phyloP scores from a whole-genome alignment of 2,888 invertebrate species.

The Dolichomitus sp. region DNA sequence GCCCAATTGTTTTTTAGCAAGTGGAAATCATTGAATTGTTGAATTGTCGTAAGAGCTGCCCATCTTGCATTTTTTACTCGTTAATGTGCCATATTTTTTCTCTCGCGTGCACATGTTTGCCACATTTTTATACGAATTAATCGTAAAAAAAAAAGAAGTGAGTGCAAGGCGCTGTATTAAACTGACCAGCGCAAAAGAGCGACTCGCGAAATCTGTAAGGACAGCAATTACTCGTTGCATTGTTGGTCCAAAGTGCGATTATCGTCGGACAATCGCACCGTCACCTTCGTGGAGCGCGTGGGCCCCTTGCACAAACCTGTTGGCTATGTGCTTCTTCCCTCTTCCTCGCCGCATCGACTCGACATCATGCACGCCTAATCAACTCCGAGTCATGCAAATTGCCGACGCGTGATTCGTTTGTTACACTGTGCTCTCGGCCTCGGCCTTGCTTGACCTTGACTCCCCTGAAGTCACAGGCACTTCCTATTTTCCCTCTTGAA shows the following conservation, averaged over 20 bases:
- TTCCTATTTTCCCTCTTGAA: conserved; percentile 7
- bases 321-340: conserved; percentile 33
- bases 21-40: conserved; percentile 28
- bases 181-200: conserved; percentile 52
- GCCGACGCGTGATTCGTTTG: conserved; percentile 58
- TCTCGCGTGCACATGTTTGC: conserved; percentile 54
- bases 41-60: conserved; percentile 49
- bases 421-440: conserved; percentile 31
- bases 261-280: conserved; percentile 42
- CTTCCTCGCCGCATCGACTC: conserved; percentile 19
- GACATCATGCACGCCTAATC: conserved; percentile 57
- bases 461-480: neutral
- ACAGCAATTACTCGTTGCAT: conserved; percentile 21
- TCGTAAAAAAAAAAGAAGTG: conserved; percentile 34
- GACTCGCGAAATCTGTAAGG: conserved; percentile 19
- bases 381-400: conserved; percentile 52
- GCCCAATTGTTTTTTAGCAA: conserved; percentile 16
- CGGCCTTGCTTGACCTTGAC: conserved; percentile 45
- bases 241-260: conserved; percentile 48
- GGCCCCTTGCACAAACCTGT: conserved; percentile 33
- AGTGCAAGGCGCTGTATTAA: neutral
- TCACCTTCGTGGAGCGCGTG: conserved; percentile 25
- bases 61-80: conserved; percentile 65
- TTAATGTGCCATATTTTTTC: conserved; percentile 66
- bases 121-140: conserved; percentile 40